Base-by-base conservation (phyloP, 2,888 invertebrate genomes). In the Leptopterna dolabrata region DNA sequence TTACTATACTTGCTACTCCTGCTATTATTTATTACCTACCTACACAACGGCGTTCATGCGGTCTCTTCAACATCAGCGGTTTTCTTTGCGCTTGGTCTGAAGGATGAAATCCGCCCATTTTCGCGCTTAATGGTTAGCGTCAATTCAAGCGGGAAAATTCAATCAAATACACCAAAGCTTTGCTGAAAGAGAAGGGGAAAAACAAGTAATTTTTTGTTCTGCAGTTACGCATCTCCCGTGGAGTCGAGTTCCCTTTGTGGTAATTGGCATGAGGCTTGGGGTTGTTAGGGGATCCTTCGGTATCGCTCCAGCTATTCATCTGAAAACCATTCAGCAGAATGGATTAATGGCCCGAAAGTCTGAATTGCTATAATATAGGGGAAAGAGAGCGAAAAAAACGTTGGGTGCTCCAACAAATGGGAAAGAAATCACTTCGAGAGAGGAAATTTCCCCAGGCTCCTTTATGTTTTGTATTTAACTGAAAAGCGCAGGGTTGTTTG, bases 311-410 rank as follows among this genome's bases (percentile, higher is more conserved):
- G 45, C 78, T 78, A 78, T 78, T 78, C 78, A 78, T 78, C 78
- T 78, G 78, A 78, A 78, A 78, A 78, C 78, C 78, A 78, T 78
- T 78, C 45, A 78, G 45, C 78, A 78, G 78, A 78, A 78, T 78
- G 78, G 78, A 78, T 45, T 78, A 78, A 78, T 78, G 78, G 78
- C 78, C 78, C 78, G 78, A 78, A 78, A 78, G 78, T 24, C 45
- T 41, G 78, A 78, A 78, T 78, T 78, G 78, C 78, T 78, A 78
- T 78, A 78, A 78, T 78, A 78, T 78, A 78, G 78, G 45, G 45
- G 41, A 24, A 78, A 45, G 19, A 4, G 45, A 24, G 45, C 4
- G 27, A 27, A 24, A 45, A 78, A 63, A 55, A 7, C 19, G 55
- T 16, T 16, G 55, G 63, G 11, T 9, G 24, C 47, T 63, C 63